phyloP scores from a whole-genome alignment of 1,140 invertebrate species.

The Hestina assimilis region DNA sequence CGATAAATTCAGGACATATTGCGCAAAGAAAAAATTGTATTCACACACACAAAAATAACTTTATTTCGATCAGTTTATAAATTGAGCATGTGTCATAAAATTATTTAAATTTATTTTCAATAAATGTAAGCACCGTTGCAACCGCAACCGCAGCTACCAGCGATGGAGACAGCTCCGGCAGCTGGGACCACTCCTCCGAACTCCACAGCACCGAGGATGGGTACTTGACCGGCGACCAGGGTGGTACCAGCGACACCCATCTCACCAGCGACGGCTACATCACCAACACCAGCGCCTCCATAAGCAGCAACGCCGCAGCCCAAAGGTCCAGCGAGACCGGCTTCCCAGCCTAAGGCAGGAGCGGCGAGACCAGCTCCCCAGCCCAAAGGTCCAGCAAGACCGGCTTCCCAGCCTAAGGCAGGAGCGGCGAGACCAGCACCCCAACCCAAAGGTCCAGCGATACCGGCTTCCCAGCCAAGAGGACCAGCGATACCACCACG shows the following conservation, averaged over 20 bases:
- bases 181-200: constrained; percentile 39
- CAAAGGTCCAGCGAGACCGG: background rate
- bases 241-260: constrained; percentile 48
- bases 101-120: too few relatives aligned
- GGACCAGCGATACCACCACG: background rate
- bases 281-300: constrained; percentile 45
- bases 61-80: too few relatives aligned
- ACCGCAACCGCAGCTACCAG: constrained; percentile 37
- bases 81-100: too few relatives aligned
- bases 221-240: constrained; percentile 38
- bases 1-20: too few relatives aligned
- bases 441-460: background rate
- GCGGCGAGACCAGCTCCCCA: background rate
- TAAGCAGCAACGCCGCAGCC: constrained; percentile 23
- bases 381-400: background rate
- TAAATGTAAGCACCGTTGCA: constrained; percentile 25
- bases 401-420: background rate
- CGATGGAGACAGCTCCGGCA: constrained; percentile 35
- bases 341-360: background rate
- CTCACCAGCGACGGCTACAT: constrained; percentile 42
- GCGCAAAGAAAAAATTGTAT: too few relatives aligned
- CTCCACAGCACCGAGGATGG: constrained; percentile 42
- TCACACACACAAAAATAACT: too few relatives aligned
- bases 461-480: background rate
- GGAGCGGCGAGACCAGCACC: background rate